Conservation (phyloP, 2,113 vertebrate species). For the Delphinus delphis region DNA sequence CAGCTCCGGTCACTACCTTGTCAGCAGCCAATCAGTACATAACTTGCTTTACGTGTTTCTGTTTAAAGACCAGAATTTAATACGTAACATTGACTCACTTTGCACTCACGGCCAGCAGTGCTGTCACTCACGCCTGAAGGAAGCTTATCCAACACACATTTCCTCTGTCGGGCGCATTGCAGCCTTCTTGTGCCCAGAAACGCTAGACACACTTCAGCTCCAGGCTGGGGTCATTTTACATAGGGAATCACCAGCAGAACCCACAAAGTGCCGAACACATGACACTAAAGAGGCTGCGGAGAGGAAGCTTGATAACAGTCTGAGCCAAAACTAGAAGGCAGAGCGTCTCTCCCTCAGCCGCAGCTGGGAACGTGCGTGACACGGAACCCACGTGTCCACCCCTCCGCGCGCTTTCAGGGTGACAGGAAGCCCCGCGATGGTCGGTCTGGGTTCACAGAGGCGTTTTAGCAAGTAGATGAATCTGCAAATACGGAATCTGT, state of each 20-base stretch:
- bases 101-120: fast-evolving
- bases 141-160: fast-evolving
- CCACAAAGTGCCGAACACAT: fast-evolving
- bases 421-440: fast-evolving
- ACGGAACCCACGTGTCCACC: fast-evolving
- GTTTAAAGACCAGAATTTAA: fast-evolving
- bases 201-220: fast-evolving
- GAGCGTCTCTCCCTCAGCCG: fast-evolving
- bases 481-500: fast-evolving
- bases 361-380: fast-evolving
- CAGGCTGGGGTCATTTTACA: background rate
- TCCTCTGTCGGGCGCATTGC: fast-evolving
- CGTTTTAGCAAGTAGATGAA: background rate
- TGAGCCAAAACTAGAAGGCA: fast-evolving
- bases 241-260: too few species aligned
- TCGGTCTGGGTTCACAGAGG: too few species aligned
- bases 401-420: fast-evolving
- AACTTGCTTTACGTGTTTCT: background rate
- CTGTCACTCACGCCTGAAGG: fast-evolving
- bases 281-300: fast-evolving
- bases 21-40: fast-evolving
- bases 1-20: background rate
- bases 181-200: background rate
- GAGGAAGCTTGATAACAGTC: background rate
- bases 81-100: fast-evolving